A percentile compares a stretch with the other conserved stretches of the same genome.
phyloP scores from a whole-genome alignment of 2,888 invertebrate species.

The Acheta domesticus region DNA sequence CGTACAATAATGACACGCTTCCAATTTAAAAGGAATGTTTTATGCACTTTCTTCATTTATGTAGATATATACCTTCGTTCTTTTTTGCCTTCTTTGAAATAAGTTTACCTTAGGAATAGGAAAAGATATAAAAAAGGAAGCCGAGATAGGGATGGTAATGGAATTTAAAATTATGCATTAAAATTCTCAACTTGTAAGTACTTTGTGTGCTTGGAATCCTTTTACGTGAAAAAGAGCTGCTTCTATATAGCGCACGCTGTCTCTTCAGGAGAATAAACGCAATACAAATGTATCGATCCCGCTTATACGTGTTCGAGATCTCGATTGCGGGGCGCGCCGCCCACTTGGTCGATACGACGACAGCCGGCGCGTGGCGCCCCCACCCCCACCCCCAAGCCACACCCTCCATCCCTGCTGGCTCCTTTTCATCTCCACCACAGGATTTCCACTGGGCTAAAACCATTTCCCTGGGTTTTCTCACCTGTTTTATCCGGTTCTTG shows the following conservation, averaged over 20 bases:
- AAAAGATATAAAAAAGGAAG: neutral
- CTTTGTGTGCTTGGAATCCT: conserved; percentile 7
- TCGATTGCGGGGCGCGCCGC: neutral
- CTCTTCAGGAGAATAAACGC: conserved; percentile 1
- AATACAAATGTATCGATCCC: neutral
- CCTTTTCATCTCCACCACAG: neutral
- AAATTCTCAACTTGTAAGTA: conserved; percentile 18
- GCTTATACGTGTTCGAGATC: neutral
- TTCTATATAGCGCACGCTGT: conserved; percentile 1
- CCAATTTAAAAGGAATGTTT: conserved; percentile 18
- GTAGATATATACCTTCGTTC: conserved; percentile 7
- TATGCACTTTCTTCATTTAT: conserved; percentile 18
- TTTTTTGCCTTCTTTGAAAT: conserved; percentile 7
- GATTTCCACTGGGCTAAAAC: no score
- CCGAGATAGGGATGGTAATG: conserved; percentile 4
- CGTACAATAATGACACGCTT: neutral
- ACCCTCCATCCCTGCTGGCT: neutral
- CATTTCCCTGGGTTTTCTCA: no score
- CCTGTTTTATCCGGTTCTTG: no score
- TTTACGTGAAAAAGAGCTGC: conserved; percentile 18
- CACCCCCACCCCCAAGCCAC: neutral
- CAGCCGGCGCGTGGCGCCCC: neutral
- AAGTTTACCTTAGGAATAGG: conserved; percentile 7
- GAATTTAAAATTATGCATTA: conserved; percentile 18
- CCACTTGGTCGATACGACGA: neutral